Evolutionary conservation across 2,797 vertebrate species (phyloP), one percentile per base, ranked within the genome.

Genomic region (Otus scops): DNA sequence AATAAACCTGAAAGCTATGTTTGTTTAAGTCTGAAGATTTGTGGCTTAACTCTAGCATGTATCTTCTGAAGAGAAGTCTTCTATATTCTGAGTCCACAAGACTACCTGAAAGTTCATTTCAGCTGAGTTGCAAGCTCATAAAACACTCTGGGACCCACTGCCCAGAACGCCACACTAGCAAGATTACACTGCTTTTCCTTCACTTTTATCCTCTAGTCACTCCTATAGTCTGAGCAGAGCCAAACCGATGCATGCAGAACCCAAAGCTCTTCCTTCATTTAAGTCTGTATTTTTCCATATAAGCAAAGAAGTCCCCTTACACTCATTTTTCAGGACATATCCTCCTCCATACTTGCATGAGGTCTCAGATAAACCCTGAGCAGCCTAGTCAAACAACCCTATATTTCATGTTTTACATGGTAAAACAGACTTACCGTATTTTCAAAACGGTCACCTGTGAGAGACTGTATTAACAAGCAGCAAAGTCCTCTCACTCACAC

Each of bases 341-440:
- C 38, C 36, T 28, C 3, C 39, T 91, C 75, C 28, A 75, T 67
- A 79, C 61, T 92, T 70, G 32, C 67, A 81, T 36, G 21, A 91
- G 51, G 70, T 48, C 26, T 11, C 41, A 67, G 30, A 70, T 9
- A 65, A 50, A 79, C 15, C 34, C 65, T 86, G 68, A 95, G 94
- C 79, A 95, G 70, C 45, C 36, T 22, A 41, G 65, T 73, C 54
- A 92, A 97, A 84, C 73, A 90, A 92, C 41, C 70, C 78, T 75
- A 26, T 32, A 51, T 41, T 80, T 88, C 67, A 59, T 57, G 48
- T 92, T 90, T 78, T 91, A 84, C 51, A 85, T 53, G 32, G 78
- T n/a, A 83, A 89, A 96, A 48, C 76, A 94, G 36, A 34, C 82
- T 90, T 15, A 5, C n/a, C 28, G 13, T 19, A 47, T 89, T 95